Evolutionary conservation across 2,797 vertebrate genomes (phyloP).

Genomic region (Nothura maculosa): DNA sequence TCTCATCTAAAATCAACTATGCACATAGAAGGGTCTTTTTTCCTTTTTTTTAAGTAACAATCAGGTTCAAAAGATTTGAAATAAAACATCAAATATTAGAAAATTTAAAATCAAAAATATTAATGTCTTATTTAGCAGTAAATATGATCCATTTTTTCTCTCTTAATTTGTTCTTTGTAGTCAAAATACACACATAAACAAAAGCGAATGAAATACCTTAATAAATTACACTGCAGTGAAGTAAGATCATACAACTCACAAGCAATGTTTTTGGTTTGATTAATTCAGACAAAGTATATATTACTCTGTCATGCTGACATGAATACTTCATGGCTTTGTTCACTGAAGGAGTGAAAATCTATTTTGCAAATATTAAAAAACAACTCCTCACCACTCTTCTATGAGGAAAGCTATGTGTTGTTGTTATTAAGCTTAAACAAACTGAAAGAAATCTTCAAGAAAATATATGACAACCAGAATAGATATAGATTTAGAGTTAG

Average conservation of each 20-base stretch:
- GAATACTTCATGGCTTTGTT: neutral
- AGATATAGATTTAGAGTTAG: too few species aligned
- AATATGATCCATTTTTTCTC: neutral
- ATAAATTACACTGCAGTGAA: neutral
- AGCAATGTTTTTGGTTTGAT: neutral
- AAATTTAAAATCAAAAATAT: conserved; percentile 9
- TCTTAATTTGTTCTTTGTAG: neutral
- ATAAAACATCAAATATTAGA: conserved; percentile 19
- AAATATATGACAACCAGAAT: neutral
- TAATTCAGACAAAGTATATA: neutral
- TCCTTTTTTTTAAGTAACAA: neutral
- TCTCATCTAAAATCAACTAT: neutral
- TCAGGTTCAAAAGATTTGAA: conserved; percentile 17
- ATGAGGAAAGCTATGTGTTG: neutral
- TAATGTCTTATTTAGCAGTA: neutral
- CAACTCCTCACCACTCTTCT: neutral
- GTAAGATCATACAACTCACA: neutral
- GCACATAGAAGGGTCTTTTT: neutral
- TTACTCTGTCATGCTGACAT: neutral
- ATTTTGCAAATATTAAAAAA: neutral
- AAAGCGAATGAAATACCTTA: neutral
- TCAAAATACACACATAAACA: neutral
- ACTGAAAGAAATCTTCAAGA: neutral
- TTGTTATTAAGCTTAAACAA: neutral
- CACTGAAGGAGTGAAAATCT: neutral